phyloP scores from a whole-genome alignment of 1,140 invertebrate genomes.

The Drosophila watanabei region DNA sequence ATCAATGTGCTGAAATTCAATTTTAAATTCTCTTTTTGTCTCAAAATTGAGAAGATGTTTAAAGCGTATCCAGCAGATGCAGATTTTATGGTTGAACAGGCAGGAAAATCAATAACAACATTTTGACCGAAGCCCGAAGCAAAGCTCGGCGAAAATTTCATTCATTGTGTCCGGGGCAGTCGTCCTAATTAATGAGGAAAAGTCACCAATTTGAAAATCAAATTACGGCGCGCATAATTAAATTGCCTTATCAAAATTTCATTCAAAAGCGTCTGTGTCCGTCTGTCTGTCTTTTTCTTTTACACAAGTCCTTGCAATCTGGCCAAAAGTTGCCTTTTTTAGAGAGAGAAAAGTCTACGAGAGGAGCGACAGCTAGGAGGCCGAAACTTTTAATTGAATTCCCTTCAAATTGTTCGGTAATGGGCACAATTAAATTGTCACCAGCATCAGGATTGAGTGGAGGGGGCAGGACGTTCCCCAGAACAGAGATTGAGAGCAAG shows the following conservation, averaged over 20 bases:
- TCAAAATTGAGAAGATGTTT: background rate
- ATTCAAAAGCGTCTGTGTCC: slow-evolving; percentile 64
- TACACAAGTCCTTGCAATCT: slow-evolving; percentile 29
- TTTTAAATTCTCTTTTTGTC: slow-evolving; percentile 10
- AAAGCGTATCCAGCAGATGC: slow-evolving; percentile 8
- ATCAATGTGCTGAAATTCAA: slow-evolving; percentile 14
- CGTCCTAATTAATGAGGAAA: slow-evolving; percentile 68
- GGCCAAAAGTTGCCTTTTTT: slow-evolving; percentile 43
- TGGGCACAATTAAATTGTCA: slow-evolving; percentile 79
- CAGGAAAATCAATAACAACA: slow-evolving; percentile 55
- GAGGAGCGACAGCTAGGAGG: slow-evolving; percentile 36
- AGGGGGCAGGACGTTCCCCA: slow-evolving; percentile 14
- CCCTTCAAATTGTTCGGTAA: slow-evolving; percentile 72
- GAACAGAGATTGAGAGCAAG: slow-evolving; percentile 11
- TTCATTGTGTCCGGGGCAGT: slow-evolving; percentile 62
- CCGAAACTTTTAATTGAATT: slow-evolving; percentile 82
- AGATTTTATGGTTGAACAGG: slow-evolving; percentile 1
- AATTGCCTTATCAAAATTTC: slow-evolving; percentile 82
- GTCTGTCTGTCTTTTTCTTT: slow-evolving; percentile 30
- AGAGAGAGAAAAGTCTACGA: background rate
- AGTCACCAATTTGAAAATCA: slow-evolving; percentile 74
- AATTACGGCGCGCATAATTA: slow-evolving; percentile 77
- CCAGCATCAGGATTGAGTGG: slow-evolving; percentile 45
- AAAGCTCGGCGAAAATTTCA: slow-evolving; percentile 35
- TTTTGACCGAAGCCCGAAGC: slow-evolving; percentile 41